Base-by-base conservation (phyloP, 2,888 invertebrate species). In the Tetranychus piercei region DNA sequence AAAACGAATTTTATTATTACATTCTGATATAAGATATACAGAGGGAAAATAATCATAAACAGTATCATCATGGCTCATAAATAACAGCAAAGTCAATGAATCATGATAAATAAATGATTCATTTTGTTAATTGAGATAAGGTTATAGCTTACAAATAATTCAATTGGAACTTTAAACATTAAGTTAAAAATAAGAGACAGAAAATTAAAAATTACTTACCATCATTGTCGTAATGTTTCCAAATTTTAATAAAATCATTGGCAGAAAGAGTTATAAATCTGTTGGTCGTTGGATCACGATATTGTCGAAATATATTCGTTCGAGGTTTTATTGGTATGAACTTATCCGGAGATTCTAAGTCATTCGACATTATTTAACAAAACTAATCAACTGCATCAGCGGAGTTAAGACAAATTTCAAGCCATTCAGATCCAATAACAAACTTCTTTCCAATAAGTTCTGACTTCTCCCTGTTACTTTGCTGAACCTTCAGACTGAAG, bases 221-320 rank as follows among this genome's bases (percentile, higher is more conserved):
- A 69, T 69, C 69, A 23, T 20, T 23, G 34, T 69, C 69, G 8
- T 69, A 69, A 23, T 69, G 34, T 69, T 69, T 69, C 69, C 69
- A 69, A 23, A 69, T 69, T 23, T 23, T 20, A 11, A 69, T 69
- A 22, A 69, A 69, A 69, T 69, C 69, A 23, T 23, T 20, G 11
- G 69, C 69, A 20, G 69, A 23, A 22, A 69, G 22, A 23, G 69
- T 69, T 6, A 23, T 11, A 69, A 69, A 69, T 69, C 20, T 69
- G 69, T 23, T 23, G 11, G 69, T 69, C 8, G 20, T 69, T 69
- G 20, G 23, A 22, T 69, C 69, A 20, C 69, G 69, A 69, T 69
- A 69, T 22, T 69, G 20, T 11, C 69, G 69, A 69, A 69, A 69
- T 23, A 69, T 69, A 23, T 69, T 69, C 11, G n/a, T 22, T 23